These are phyloP conservation scores for Phacellophora camtschatica DNA, from an alignment of 30 jellyfish, hydroid and myxozoan species.

Conservation along the genomic window DNA sequence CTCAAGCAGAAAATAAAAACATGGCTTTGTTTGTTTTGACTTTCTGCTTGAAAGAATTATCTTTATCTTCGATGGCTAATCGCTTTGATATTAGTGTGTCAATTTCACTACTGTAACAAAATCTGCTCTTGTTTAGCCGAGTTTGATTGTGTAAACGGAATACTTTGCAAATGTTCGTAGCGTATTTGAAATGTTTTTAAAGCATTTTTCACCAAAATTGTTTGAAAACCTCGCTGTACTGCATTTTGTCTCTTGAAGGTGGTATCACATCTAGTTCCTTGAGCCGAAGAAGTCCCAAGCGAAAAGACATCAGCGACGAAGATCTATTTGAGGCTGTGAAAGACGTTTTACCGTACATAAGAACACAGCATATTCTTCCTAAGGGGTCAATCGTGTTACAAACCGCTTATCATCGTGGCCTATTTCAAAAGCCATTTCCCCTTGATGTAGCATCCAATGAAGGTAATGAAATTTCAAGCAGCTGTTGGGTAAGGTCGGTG, in stretches of 20 bases:
- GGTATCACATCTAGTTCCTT: constrained; percentile 74
- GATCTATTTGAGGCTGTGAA: constrained; percentile 60
- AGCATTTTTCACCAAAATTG: too few relatives aligned
- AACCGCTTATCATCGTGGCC: constrained; percentile 83
- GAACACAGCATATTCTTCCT: constrained; percentile 81
- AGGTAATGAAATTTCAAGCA: constrained; percentile 16
- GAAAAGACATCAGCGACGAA: constrained; percentile 78
- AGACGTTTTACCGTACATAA: constrained; percentile 62
- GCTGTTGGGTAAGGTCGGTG: constrained; percentile 47
- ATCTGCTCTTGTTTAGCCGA: too few relatives aligned
- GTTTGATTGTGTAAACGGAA: too few relatives aligned
- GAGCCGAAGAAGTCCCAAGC: constrained; percentile 87
- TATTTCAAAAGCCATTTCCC: constrained; percentile 79
- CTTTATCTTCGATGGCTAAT: too few relatives aligned
- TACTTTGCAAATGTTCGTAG: too few relatives aligned
- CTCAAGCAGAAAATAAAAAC: too few relatives aligned
- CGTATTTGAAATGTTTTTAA: too few relatives aligned
- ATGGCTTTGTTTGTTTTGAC: too few relatives aligned
- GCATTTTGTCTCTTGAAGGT: constrained; percentile 9
- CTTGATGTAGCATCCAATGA: constrained; percentile 75
- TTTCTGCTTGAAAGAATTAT: too few relatives aligned
- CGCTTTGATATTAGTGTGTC: too few relatives aligned
- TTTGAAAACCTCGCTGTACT: too few relatives aligned
- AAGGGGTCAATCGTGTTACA: constrained; percentile 71
- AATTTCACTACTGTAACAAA: too few relatives aligned